phyloP scores from a whole-genome alignment of 2,113 vertebrate genomes.

The Benitochromis conjunctus region DNA sequence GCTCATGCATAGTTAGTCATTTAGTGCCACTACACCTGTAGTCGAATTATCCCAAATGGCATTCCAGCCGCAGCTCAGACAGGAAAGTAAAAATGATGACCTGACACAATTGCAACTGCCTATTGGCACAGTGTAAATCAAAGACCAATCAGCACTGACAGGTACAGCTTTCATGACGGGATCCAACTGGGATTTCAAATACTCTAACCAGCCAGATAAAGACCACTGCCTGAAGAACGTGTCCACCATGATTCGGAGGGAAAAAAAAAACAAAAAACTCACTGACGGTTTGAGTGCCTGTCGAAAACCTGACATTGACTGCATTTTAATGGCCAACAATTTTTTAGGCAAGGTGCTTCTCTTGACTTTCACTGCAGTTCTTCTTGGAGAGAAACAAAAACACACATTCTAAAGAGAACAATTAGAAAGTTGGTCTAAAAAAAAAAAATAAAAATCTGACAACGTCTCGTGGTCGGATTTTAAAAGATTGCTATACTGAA shows the following conservation, averaged over 20 bases:
- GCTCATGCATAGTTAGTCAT: neutral
- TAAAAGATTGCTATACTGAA: neutral
- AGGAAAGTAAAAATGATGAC: constrained; percentile 66
- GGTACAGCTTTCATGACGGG: constrained; percentile 61
- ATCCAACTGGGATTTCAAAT: constrained; percentile 71
- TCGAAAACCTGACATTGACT: constrained; percentile 58
- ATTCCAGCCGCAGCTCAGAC: constrained; percentile 48
- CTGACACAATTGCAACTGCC: constrained; percentile 55
- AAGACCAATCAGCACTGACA: constrained; percentile 71
- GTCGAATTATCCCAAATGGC: constrained; percentile 54
- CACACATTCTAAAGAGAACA: constrained; percentile 1
- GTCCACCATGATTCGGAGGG: constrained; percentile 35
- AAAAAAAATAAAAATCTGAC: neutral
- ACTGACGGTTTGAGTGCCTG: constrained; percentile 54
- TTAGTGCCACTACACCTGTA: constrained; percentile 28
- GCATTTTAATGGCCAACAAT: constrained; percentile 66
- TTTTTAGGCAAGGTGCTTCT: constrained; percentile 29
- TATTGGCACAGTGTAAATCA: constrained; percentile 67
- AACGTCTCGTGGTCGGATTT: neutral
- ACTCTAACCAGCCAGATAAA: constrained; percentile 68
- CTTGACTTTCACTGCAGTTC: constrained; percentile 3
- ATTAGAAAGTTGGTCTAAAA: constrained; percentile 7
- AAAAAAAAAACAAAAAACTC: constrained; percentile 38
- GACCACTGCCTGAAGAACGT: constrained; percentile 54
- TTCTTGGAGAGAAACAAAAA: neutral